These are phyloP conservation scores for Procambarus virginalis DNA, from an alignment of 1,140 invertebrate species.

Conservation along the genomic window DNA sequence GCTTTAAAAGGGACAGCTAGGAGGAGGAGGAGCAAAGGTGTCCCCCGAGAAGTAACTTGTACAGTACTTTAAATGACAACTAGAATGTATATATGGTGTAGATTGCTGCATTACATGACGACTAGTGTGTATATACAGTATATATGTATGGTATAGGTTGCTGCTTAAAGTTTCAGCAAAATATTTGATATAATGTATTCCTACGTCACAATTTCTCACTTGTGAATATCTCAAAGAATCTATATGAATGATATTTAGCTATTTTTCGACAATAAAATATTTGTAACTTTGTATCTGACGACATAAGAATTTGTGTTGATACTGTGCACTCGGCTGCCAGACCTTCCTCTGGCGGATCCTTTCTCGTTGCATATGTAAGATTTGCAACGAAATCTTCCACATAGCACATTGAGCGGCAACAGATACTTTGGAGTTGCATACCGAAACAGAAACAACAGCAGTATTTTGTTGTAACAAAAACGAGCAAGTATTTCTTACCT, in stretches of 20 bases:
- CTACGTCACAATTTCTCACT: conserved; percentile 45
- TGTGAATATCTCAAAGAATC: conserved; percentile 40
- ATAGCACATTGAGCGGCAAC: not conserved
- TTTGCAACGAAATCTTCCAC: not conserved
- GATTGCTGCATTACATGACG: not conserved
- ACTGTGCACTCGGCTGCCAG: not conserved
- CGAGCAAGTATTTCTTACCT: too few relatives aligned
- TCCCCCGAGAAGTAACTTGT: not conserved
- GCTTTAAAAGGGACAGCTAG: not conserved
- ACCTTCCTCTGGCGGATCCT: too few relatives aligned
- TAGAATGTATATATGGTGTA: not conserved
- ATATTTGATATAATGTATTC: conserved; percentile 47
- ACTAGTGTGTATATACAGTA: not conserved
- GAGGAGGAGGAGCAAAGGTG: not conserved
- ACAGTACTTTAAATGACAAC: not conserved
- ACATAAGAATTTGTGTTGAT: conserved; percentile 8
- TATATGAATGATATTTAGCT: conserved; percentile 45
- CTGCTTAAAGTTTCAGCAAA: not conserved
- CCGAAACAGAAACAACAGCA: not conserved
- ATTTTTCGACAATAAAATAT: conserved; percentile 60
- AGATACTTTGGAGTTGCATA: too few relatives aligned
- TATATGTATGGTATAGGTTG: conserved; percentile 9
- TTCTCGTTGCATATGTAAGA: too few relatives aligned
- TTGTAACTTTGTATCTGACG: conserved; percentile 56
- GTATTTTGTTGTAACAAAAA: not conserved